Evolutionary conservation across 2,888 invertebrate species (phyloP), one percentile per base, ranked within the genome.

Genomic region (Tachystola acroxantha): DNA sequence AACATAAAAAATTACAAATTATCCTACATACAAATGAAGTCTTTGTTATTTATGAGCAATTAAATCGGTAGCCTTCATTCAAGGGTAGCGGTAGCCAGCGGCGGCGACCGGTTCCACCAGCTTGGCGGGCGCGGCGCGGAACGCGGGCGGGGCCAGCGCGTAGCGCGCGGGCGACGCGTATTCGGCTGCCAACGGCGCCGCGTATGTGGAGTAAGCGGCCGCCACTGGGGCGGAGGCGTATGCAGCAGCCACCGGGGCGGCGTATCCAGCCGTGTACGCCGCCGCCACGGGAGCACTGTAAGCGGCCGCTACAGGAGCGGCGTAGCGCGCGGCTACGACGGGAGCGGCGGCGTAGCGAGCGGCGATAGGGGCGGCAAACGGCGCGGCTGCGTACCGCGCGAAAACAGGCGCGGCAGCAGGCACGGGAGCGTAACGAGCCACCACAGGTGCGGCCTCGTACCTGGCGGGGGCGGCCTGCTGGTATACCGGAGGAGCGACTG

Each of bases 81-180:
- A 84, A 52, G 79, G 81, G 57, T 84, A 81, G 38, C 79, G 68
- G 64, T 84, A 82, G 37, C 80, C 81, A 16, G 77, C 72, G 20
- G 67, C 72, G 24, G 67, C 64, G 20, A 58, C 53, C 32, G 58
- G 71, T 79, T 92, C 55, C 80, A 93, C 69, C 74, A 91, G 19
- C 5, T n/a, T 13, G 2, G 36, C 33, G 4, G 40, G 31, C 10
- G 34, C 31, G 7, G 39, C 25, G 9, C 28, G 19, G 10, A 14
- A 9, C 9, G 24, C 50, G 37, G 11, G 82, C 39, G 85, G 89
- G 54, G 72, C 28, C 9, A 28, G 89, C 36, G 84, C 22, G 45
- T 13, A 40, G 25, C 12, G 13, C 32, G 9, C 39, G 7, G 49
- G 47, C 4, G 56, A 49, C 12, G 46, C 37, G 40, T 60, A 56